Evolutionary conservation across 2,113 vertebrate genomes (phyloP).

Genomic region (Perognathus longimembris): DNA sequence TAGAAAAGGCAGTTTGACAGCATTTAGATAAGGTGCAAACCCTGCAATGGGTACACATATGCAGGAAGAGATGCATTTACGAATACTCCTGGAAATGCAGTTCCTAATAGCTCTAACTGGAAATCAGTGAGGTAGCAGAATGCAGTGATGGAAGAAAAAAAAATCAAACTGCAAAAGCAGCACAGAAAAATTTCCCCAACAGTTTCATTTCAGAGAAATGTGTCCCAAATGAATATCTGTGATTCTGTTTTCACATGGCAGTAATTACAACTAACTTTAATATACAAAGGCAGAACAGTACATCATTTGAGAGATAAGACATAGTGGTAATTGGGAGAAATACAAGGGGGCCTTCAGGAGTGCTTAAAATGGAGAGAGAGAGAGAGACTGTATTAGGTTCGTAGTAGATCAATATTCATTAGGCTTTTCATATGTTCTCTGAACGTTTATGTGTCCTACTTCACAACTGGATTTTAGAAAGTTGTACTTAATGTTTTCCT

Average conservation of each 20-base stretch:
- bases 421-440: background rate
- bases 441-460: background rate
- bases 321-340: background rate
- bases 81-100: background rate
- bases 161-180: background rate
- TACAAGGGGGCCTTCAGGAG: background rate
- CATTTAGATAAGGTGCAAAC: background rate
- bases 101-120: background rate
- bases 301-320: background rate
- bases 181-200: background rate
- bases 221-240: background rate
- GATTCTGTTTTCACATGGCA: background rate
- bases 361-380: background rate
- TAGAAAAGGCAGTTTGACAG: background rate
- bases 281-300: background rate
- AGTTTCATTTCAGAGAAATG: background rate
- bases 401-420: background rate
- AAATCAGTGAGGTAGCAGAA: background rate
- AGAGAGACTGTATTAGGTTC: no score
- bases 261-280: no score
- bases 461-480: background rate
- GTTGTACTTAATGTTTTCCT: background rate
- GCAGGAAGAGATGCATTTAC: background rate
- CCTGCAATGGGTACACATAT: accelerated
- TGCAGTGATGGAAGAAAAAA: background rate